phyloP scores from a whole-genome alignment of 2,113 vertebrate genomes.

The Toxotes jaculatrix region DNA sequence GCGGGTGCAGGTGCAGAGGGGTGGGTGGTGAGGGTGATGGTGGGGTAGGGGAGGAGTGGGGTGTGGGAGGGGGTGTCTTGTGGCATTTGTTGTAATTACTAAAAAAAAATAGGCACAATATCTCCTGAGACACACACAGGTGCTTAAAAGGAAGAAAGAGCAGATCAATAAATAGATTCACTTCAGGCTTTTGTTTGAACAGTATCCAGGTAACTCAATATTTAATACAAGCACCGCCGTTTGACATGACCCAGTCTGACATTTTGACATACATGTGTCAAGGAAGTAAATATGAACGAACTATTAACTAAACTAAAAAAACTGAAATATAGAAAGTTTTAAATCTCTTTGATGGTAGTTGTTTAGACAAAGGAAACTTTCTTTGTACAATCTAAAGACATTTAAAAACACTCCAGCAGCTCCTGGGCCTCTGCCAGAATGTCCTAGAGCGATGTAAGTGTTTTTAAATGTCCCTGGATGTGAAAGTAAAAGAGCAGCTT shows the following conservation, averaged over 20 bases:
- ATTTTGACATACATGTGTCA: neutral
- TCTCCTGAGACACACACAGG: neutral
- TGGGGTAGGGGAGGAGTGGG: neutral
- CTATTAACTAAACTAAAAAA: neutral
- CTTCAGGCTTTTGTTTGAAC: conserved; percentile 32
- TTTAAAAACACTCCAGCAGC: neutral
- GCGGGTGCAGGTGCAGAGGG: neutral
- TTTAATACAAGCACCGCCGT: neutral
- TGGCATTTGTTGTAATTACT: neutral
- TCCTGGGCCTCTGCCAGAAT: neutral
- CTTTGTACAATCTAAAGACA: neutral
- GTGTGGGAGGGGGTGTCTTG: neutral
- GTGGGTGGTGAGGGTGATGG: neutral
- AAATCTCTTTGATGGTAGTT: neutral
- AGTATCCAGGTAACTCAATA: conserved; percentile 5
- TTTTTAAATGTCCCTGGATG: neutral
- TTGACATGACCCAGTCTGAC: too few relatives aligned
- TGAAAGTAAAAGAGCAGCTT: neutral
- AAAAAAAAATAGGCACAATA: neutral
- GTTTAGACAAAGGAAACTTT: neutral
- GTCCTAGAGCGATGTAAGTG: too few relatives aligned
- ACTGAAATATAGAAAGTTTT: neutral
- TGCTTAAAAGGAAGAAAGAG: neutral
- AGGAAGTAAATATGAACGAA: neutral
- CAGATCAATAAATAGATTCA: neutral